Percentiles rank a stretch among this genome's conserved stretches.
These are phyloP conservation scores for Cataglyphis livida DNA, from an alignment of 2,888 invertebrate species.

Conservation along the genomic window DNA sequence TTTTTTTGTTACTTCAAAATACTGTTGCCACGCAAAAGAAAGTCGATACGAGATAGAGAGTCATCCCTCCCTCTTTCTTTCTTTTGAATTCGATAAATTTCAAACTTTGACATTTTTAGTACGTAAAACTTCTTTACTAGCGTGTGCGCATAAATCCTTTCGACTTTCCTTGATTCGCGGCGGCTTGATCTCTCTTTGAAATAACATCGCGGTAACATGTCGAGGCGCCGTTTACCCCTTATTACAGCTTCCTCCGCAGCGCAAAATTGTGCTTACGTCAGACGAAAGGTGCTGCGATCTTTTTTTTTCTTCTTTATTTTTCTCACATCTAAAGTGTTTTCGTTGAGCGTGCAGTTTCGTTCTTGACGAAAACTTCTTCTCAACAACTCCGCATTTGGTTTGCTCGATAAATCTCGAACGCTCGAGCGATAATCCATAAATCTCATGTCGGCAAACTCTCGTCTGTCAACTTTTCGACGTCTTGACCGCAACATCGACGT, in stretches of 20 bases:
- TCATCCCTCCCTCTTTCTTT: not conserved
- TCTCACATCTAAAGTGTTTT: constrained; percentile 33
- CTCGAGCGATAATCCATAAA: constrained; percentile 44
- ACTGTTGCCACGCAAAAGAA: not conserved
- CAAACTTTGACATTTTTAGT: constrained; percentile 50
- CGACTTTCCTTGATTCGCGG: constrained; percentile 11
- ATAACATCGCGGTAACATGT: not conserved
- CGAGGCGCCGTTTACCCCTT: not conserved
- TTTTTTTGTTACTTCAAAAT: constrained; percentile 20
- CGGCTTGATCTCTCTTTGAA: not conserved
- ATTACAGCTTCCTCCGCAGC: not conserved
- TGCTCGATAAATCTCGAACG: constrained; percentile 39
- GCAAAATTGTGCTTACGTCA: constrained; percentile 17
- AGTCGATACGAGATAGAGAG: constrained; percentile 10
- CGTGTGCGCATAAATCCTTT: constrained; percentile 35
- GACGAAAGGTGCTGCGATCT: not conserved
- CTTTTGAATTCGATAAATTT: constrained; percentile 35
- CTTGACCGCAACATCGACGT: constrained; percentile 46
- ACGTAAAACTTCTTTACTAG: constrained; percentile 26
- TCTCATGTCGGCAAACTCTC: constrained; percentile 31
- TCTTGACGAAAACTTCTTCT: constrained; percentile 39
- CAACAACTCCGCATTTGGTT: constrained; percentile 22
- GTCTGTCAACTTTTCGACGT: constrained; percentile 51
- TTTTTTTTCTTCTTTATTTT: not conserved
- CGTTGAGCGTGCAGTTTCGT: constrained; percentile 31